phyloP scores from a whole-genome alignment of 2,888 invertebrate genomes.

The Acleris cristana region DNA sequence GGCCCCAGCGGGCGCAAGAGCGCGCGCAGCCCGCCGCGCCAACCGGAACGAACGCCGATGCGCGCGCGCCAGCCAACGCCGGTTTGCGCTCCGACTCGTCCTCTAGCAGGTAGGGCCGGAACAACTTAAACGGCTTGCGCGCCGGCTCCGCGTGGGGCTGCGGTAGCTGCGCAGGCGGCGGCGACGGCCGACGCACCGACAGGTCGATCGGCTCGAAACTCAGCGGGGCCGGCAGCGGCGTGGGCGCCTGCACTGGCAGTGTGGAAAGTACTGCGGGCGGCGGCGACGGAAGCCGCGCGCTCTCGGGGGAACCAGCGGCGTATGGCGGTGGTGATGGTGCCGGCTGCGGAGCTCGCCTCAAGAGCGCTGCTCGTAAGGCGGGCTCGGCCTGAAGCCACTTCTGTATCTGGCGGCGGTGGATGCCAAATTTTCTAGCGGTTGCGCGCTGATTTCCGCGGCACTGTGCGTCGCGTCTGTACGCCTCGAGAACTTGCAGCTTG shows the following conservation, averaged over 20 bases:
- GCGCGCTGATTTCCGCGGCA: constrained; percentile 95
- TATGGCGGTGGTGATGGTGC: constrained; percentile 79
- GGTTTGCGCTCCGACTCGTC: constrained; percentile 82
- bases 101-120: constrained; percentile 90
- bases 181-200: constrained; percentile 66
- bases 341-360: constrained; percentile 75
- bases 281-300: constrained; percentile 75
- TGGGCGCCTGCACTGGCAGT: constrained; percentile 50
- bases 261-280: constrained; percentile 62
- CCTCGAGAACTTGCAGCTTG: constrained; percentile 94
- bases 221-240: constrained; percentile 50
- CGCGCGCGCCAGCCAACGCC: constrained; percentile 69
- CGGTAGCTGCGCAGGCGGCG: constrained; percentile 65
- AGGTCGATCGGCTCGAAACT: constrained; percentile 68
- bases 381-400: constrained; percentile 95
- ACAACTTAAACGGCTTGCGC: constrained; percentile 88
- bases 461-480: constrained; percentile 92
- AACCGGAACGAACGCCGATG: constrained; percentile 79
- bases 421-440: constrained; percentile 94
- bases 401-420: constrained; percentile 94
- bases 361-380: constrained; percentile 89
- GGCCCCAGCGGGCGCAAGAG: constrained; percentile 75
- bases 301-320: constrained; percentile 72
- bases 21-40: constrained; percentile 71
- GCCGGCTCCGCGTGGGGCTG: constrained; percentile 61